Evolutionary conservation across 2,888 invertebrate species (phyloP).

Genomic region (Pyrrhosoma nymphula): DNA sequence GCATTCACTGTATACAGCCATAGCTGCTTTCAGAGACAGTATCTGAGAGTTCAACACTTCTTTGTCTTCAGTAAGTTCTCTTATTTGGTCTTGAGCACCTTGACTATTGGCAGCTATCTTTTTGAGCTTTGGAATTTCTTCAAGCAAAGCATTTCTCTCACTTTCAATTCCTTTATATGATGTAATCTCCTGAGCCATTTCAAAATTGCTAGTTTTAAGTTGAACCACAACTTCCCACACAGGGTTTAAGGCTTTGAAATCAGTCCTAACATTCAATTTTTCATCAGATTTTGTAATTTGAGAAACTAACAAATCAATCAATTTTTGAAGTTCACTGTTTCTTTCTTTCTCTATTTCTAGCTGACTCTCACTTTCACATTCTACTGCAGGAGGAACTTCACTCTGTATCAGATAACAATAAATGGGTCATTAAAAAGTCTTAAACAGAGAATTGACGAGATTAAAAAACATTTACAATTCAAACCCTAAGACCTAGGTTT

Average conservation of each 20-base stretch:
- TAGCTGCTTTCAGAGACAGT: neutral
- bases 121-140: constrained; percentile 11
- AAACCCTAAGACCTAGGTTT: too few relatives aligned
- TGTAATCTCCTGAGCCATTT: neutral
- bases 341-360: constrained; percentile 20
- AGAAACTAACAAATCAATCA: constrained; percentile 33
- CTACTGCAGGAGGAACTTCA: neutral
- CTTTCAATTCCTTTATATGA: neutral
- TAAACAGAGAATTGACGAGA: too few relatives aligned
- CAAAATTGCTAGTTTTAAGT: neutral
- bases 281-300: neutral
- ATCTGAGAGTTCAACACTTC: constrained; percentile 52
- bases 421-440: too few relatives aligned
- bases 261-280: neutral
- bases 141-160: neutral
- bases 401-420: neutral
- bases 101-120: neutral
- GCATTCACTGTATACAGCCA: constrained; percentile 5
- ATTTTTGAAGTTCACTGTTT: neutral
- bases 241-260: neutral
- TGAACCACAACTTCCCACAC: neutral
- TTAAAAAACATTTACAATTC: too few relatives aligned
- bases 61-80: constrained; percentile 36
- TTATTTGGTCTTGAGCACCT: constrained; percentile 20
- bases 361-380: neutral